phyloP scores from a whole-genome alignment of 2,113 vertebrate species.

The Mola mola region DNA sequence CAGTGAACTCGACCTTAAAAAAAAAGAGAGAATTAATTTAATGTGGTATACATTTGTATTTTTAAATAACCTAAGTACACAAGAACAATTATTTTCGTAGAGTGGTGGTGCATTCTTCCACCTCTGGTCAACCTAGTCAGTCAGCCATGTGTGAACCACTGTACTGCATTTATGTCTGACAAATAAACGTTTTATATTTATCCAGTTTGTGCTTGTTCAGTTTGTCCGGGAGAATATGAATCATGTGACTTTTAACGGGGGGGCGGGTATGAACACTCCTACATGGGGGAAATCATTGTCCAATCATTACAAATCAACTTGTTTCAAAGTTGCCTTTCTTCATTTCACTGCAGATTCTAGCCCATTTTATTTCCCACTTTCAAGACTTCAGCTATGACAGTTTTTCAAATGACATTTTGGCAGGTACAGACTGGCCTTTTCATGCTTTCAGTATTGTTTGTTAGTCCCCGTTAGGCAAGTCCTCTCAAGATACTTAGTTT shows the following conservation, averaged over 20 bases:
- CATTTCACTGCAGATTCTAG: neutral
- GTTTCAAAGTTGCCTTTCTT: neutral
- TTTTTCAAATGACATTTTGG: neutral
- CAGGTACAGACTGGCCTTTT: neutral
- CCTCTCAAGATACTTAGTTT: neutral
- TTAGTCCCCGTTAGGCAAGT: neutral
- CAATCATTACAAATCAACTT: neutral
- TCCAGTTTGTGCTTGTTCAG: slow-evolving; percentile 6
- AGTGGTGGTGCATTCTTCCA: slow-evolving; percentile 28
- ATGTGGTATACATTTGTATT: no score
- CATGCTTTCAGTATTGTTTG: neutral
- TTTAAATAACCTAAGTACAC: neutral
- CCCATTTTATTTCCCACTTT: no score
- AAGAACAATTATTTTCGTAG: neutral
- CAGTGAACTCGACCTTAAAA: no score
- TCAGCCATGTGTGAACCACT: slow-evolving; percentile 11
- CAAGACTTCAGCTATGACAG: no score
- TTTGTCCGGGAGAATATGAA: no score
- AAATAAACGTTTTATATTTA: slow-evolving; percentile 64
- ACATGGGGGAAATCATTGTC: neutral
- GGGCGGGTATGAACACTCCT: no score
- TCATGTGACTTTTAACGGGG: no score
- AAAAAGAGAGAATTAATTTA: no score
- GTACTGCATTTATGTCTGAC: slow-evolving; percentile 58
- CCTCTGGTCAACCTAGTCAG: slow-evolving; percentile 19